Base-by-base conservation (phyloP, 2,888 invertebrate genomes). In the Pterostichus niger region DNA sequence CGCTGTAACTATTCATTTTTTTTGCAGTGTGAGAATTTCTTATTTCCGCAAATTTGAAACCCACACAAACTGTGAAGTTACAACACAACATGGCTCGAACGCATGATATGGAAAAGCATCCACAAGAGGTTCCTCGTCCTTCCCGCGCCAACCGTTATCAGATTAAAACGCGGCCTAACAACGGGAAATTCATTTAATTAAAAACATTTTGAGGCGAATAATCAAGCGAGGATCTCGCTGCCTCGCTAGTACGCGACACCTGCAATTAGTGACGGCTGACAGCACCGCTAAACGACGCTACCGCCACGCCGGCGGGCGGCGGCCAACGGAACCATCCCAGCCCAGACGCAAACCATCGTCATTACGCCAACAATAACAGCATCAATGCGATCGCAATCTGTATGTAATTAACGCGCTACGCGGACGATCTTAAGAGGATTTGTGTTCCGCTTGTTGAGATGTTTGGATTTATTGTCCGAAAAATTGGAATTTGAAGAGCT, bases 121-220 rank as follows among this genome's bases (percentile, higher is more conserved):
- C 54, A 17, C 11, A 33, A 31, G 52, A 40, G 31, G 31, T 13
- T 9, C 44, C 44, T 4, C 73, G 75, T 75, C 75, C 75, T 75
- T 75, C 75, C 49, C 52, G 49, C 75, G 75, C 75, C 24, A 24
- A 10, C 49, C 75, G 52, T 75, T 75, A 75, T 75, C 75, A 75
- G 75, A 75, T 75, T 52, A 49, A 75, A 75, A 75, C 33, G 73
- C 75, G 75, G 75, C 75, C 49, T 75, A 75, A 75, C 75, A 75
- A 89, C 87, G 88, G 89, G 88, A 89, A 89, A 89, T 87, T 88
- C 88, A 88, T 89, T 89, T 89, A 89, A 89, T 89, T 89, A 89
- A 89, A 84, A 82, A 88, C 87, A 88, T 89, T 89, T 88, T 86
- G 86, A 86, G 86, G 86, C 86, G 86, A 86, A 88, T 87, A 89